phyloP scores from a whole-genome alignment of 2,888 invertebrate genomes.

The Phortica okadai region DNA sequence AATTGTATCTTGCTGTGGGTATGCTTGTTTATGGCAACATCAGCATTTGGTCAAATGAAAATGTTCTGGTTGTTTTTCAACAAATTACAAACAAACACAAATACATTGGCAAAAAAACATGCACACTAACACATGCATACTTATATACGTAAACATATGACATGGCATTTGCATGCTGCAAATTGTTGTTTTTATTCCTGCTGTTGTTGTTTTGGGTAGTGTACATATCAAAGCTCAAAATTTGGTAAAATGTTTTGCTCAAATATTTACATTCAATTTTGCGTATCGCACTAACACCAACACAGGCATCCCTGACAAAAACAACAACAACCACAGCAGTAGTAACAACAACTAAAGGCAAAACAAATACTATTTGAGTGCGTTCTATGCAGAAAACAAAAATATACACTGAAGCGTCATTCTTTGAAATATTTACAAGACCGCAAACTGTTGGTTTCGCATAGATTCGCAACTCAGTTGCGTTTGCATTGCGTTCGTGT shows the following conservation, averaged over 20 bases:
- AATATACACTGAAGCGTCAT: neutral
- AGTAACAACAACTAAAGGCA: neutral
- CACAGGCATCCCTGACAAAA: neutral
- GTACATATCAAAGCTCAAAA: conserved; percentile 39
- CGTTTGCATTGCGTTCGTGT: neutral
- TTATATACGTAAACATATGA: neutral
- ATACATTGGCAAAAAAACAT: neutral
- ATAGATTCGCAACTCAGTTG: neutral
- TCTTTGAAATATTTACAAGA: conserved; percentile 26
- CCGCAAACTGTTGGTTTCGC: conserved; percentile 12
- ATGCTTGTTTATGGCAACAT: neutral
- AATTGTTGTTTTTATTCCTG: neutral
- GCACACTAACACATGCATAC: neutral
- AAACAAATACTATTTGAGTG: neutral
- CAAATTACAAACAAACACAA: neutral
- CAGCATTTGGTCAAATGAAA: conserved; percentile 1
- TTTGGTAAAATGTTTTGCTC: conserved; percentile 58
- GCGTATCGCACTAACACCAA: conserved; percentile 38
- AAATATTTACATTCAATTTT: conserved; percentile 68
- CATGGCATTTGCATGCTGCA: neutral
- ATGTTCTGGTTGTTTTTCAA: neutral
- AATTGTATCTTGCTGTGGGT: conserved; percentile 15
- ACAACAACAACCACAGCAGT: neutral
- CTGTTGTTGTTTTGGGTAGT: neutral
- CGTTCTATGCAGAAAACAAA: neutral